These are phyloP conservation scores for Monodelphis domestica DNA, from an alignment of 2,797 vertebrate species.

Conservation along the genomic window DNA sequence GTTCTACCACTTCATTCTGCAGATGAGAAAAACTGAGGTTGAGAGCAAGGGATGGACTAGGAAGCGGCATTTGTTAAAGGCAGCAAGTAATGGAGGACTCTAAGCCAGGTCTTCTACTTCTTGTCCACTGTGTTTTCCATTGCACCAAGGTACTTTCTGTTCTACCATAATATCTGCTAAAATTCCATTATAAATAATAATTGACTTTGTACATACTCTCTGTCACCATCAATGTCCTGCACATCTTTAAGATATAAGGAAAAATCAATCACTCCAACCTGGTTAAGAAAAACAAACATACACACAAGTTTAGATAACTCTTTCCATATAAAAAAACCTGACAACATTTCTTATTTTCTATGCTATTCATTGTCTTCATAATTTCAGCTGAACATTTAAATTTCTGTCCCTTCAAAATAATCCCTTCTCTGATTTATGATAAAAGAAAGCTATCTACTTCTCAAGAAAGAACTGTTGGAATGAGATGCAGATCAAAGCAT, in stretches of 20 bases:
- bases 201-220: constrained; percentile 89
- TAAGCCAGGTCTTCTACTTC: background rate
- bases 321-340: background rate
- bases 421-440: no score
- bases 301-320: constrained; percentile 43
- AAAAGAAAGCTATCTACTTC: no score
- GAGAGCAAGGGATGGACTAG: background rate
- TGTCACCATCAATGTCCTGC: constrained; percentile 86
- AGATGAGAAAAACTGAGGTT: background rate
- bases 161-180: background rate
- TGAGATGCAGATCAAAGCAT: no score
- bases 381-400: background rate
- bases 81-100: background rate
- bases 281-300: constrained; percentile 68
- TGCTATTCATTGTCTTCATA: background rate
- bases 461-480: no score
- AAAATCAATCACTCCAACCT: constrained; percentile 99
- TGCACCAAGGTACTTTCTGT: background rate
- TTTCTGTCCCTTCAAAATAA: background rate
- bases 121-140: background rate
- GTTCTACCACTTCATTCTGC: background rate
- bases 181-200: background rate
- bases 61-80: background rate
- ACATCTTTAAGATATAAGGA: constrained; percentile 96
- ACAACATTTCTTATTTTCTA: background rate